phyloP scores from a whole-genome alignment of 2,888 invertebrate genomes.

The Xanthorhoe designata region DNA sequence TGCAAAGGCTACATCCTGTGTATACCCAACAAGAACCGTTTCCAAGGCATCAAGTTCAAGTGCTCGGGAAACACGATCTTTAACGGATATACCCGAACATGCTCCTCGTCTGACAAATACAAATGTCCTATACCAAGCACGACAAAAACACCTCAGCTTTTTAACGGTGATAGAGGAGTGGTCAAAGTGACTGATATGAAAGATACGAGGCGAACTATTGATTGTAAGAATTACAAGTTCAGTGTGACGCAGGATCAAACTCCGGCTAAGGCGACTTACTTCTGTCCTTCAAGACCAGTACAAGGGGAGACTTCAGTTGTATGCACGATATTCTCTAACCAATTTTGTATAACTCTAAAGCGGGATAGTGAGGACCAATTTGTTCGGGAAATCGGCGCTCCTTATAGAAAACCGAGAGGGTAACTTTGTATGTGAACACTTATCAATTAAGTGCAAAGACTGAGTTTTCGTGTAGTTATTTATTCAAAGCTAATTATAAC shows the following conservation, averaged over 20 bases:
- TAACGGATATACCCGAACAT: slow-evolving; percentile 72
- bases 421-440: slow-evolving; percentile 11
- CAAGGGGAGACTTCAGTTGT: slow-evolving; percentile 61
- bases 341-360: slow-evolving; percentile 75
- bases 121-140: slow-evolving; percentile 66
- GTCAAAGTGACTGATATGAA: slow-evolving; percentile 25
- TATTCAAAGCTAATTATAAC: neutral
- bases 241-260: slow-evolving; percentile 67
- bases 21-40: slow-evolving; percentile 73
- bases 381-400: slow-evolving; percentile 56
- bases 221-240: slow-evolving; percentile 79
- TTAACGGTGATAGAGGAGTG: slow-evolving; percentile 47
- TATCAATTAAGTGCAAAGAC: slow-evolving; percentile 37
- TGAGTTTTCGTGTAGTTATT: slow-evolving; percentile 21
- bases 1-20: slow-evolving; percentile 82
- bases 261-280: slow-evolving; percentile 68
- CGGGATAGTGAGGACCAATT: slow-evolving; percentile 73
- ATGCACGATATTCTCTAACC: slow-evolving; percentile 78
- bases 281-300: slow-evolving; percentile 71
- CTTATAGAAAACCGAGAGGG: slow-evolving; percentile 65
- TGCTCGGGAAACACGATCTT: slow-evolving; percentile 77
- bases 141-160: slow-evolving; percentile 56
- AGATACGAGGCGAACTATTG: slow-evolving; percentile 51
- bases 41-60: slow-evolving; percentile 78
- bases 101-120: slow-evolving; percentile 72